Evolutionary conservation across 1,140 invertebrate species (phyloP), one percentile per base, ranked within the genome.

Genomic region (Pseudomyrmex dendroicus): DNA sequence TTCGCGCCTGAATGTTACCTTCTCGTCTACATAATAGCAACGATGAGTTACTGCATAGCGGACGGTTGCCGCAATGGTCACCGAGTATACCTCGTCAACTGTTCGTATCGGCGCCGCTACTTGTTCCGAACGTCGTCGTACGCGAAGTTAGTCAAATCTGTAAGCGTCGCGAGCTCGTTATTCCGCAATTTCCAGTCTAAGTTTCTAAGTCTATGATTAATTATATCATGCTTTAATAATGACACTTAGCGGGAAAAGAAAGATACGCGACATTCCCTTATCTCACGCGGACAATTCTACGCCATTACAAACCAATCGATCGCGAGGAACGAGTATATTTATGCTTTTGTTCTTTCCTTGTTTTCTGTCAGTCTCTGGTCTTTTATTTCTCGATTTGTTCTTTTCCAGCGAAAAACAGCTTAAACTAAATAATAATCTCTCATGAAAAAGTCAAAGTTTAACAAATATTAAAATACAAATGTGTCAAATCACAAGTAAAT

Each of bases 321-420:
- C 66, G 50, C 76, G 54, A 72, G 9, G 56, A 70, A 17, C 46
- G n/a, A 56, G 66, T 61, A 80, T 80, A 80, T 80, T 80, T 72
- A 70, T 80, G 76, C 35, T 72, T 56, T 50, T 72, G 8, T 10
- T 44, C 48, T 56, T 15, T 48, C 52, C 61, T 66, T 20, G 54
- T 50, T 48, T 20, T 22, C 64, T 22, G n/a, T 12, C 2, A 54
- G 12, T 35, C 22, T 54, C 61, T 12, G 35, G 35, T 2, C 12
- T n/a, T 13, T n/a, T 13, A 10, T 1, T 3, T 12, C 12, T 44
- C 12, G 2, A 2, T 20, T 50, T 4, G 17, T 17, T 9, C 13
- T 76, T 12, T 12, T 7, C 25, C 35, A 67, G 44, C 44, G 13
- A 10, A 15, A n/a, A 68, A 15, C 52, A 56, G 20, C 2, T 25